Evolutionary conservation across 2,797 vertebrate genomes (phyloP).

Genomic region (Tenualosa ilisha): DNA sequence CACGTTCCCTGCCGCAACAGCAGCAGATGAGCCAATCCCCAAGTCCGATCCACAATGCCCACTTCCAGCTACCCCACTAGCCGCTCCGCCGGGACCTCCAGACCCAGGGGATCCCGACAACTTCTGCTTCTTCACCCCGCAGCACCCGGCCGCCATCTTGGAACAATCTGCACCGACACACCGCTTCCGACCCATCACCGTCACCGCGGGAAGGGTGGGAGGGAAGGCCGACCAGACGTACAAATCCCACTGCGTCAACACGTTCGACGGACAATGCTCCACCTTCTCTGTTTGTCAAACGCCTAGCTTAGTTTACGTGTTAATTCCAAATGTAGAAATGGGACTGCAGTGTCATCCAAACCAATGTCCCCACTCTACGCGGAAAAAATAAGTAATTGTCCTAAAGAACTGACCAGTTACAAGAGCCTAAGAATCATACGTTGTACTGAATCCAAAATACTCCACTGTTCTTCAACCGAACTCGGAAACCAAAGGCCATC

Average conservation of each 20-base stretch:
- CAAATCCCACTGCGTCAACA: conserved; percentile 82
- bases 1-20: conserved; percentile 77
- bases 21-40: conserved; percentile 84
- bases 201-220: conserved; percentile 86
- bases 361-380: not conserved
- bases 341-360: conserved; percentile 78
- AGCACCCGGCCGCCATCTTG: conserved; percentile 99
- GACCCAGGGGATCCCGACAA: conserved; percentile 97
- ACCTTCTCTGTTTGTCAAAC: conserved; percentile 72
- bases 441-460: conserved; percentile 39
- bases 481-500: not conserved
- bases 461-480: conserved; percentile 14
- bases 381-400: conserved; percentile 49
- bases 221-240: conserved; percentile 81
- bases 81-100: conserved; percentile 87
- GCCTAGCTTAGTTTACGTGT: conserved; percentile 14
- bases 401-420: conserved; percentile 48
- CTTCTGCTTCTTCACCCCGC: conserved; percentile 99
- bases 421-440: conserved; percentile 45
- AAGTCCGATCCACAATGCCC: conserved; percentile 87
- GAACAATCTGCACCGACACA: conserved; percentile 96
- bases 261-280: conserved; percentile 79
- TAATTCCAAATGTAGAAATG: conserved; percentile 22
- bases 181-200: conserved; percentile 96
- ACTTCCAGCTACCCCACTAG: conserved; percentile 84